Conservation (phyloP, 1,140 invertebrate genomes). For the Heliconius congener region DNA sequence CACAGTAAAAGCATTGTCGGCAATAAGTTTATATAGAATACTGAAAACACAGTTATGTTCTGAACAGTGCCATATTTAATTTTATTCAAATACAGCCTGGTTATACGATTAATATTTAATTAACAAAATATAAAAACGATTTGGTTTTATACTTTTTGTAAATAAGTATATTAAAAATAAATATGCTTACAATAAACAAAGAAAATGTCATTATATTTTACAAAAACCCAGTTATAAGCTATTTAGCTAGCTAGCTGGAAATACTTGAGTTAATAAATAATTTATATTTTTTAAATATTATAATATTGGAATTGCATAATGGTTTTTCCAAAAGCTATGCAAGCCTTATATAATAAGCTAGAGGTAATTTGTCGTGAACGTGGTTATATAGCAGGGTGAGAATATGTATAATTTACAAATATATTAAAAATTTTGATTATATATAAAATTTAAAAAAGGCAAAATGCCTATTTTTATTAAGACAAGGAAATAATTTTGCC, state of each 20-base stretch:
- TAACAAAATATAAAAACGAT: background rate
- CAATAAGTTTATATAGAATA: too few species aligned
- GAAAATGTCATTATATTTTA: background rate
- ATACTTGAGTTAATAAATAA: background rate
- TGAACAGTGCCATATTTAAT: too few species aligned
- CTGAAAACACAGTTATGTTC: too few species aligned
- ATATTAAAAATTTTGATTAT: too few species aligned
- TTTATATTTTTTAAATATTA: background rate
- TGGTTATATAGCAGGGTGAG: constrained; percentile 52
- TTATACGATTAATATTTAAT: background rate
- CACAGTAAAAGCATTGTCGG: too few species aligned
- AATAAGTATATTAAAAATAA: background rate
- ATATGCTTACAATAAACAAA: background rate
- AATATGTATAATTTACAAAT: background rate
- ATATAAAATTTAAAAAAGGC: too few species aligned
- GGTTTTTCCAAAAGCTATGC: constrained; percentile 48
- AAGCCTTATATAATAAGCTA: constrained; percentile 45
- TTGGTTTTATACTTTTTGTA: background rate
- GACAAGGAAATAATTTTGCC: too few species aligned
- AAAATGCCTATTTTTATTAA: too few species aligned
- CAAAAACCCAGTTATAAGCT: background rate
- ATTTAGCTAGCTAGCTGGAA: background rate
- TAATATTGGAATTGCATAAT: constrained; percentile 28
- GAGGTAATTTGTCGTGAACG: constrained; percentile 43
- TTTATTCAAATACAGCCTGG: background rate